A percentile compares a stretch with the other conserved stretches of the same genome.
phyloP scores from a whole-genome alignment of 1,140 invertebrate species.

The Trigoniulus corallinus region DNA sequence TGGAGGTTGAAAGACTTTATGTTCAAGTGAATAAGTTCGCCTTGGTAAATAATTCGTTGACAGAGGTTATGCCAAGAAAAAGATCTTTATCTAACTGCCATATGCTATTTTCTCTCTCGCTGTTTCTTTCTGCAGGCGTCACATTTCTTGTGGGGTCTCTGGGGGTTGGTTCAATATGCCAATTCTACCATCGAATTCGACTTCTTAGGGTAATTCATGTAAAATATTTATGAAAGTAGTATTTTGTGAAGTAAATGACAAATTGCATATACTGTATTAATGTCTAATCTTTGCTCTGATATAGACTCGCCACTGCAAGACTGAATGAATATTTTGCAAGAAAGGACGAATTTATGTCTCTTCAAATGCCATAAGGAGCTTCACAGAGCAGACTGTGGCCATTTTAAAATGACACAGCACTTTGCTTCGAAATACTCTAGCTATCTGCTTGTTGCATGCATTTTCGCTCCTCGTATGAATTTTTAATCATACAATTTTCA shows the following conservation, averaged over 20 bases:
- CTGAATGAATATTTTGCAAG: background rate
- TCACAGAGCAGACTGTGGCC: too few species aligned
- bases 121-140: constrained; percentile 28
- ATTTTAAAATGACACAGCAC: too few species aligned
- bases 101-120: background rate
- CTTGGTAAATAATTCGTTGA: too few species aligned
- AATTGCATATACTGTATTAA: too few species aligned
- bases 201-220: constrained; percentile 75
- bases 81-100: background rate
- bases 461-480: too few species aligned
- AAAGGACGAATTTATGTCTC: constrained; percentile 4
- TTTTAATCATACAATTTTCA: too few species aligned
- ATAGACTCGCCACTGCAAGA: background rate
- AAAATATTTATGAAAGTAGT: too few species aligned
- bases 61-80: background rate
- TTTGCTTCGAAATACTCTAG: too few species aligned
- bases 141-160: constrained; percentile 84
- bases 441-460: too few species aligned
- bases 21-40: constrained; percentile 62
- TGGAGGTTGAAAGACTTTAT: constrained; percentile 48
- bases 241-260: too few species aligned
- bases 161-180: constrained; percentile 79
- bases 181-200: constrained; percentile 87
- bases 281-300: background rate
- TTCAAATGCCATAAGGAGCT: too few species aligned